Conservation (phyloP, 1,140 invertebrate species). For the Pseudoatta argentina region DNA sequence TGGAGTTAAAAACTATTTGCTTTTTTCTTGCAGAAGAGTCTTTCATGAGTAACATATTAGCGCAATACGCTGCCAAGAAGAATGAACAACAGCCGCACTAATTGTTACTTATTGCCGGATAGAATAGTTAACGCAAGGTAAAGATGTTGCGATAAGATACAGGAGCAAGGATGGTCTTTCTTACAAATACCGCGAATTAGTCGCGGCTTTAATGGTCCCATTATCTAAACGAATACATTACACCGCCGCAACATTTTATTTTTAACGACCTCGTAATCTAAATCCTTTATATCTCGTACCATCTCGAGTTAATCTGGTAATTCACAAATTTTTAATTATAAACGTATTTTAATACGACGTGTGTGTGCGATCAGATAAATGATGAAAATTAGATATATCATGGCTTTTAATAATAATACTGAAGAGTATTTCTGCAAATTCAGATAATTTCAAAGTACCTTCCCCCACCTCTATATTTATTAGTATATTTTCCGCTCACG, state of each 20-base stretch:
- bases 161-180: constrained; percentile 5
- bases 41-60: constrained; percentile 35
- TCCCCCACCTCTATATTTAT: not conserved
- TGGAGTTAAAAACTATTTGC: constrained; percentile 23
- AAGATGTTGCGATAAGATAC: constrained; percentile 44
- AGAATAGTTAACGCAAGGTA: constrained; percentile 54
- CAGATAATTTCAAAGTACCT: constrained; percentile 15
- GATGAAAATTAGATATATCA: constrained; percentile 9
- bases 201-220: constrained; percentile 48
- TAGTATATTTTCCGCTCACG: constrained; percentile 13
- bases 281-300: constrained; percentile 39
- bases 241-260: constrained; percentile 41
- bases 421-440: not conserved
- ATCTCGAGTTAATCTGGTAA: constrained; percentile 24
- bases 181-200: constrained; percentile 55
- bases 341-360: not conserved
- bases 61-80: not conserved
- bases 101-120: constrained; percentile 67
- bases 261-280: constrained; percentile 6
- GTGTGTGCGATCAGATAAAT: not conserved
- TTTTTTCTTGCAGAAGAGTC: not conserved
- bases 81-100: constrained; percentile 37
- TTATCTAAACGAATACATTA: constrained; percentile 44
- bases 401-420: not conserved
- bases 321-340: constrained; percentile 35